Evolutionary conservation across 2,113 vertebrate species (phyloP).

Genomic region (Odontophorus gujanensis): DNA sequence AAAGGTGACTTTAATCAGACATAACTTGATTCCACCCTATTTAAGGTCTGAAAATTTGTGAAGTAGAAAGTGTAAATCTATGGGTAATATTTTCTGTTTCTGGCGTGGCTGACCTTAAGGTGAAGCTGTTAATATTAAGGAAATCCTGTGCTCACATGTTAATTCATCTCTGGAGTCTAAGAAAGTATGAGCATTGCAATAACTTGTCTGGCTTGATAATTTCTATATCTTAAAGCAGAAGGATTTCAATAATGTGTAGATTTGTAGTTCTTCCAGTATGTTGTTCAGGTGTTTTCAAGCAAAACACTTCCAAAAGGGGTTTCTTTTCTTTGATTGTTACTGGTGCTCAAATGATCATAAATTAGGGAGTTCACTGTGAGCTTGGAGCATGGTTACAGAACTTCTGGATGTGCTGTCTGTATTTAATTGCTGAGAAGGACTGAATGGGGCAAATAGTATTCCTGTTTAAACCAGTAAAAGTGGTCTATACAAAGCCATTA

Average conservation of each 20-base stretch:
- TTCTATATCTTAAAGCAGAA: not conserved
- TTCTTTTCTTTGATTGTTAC: not conserved
- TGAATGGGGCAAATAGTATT: not conserved
- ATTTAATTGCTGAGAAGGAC: not conserved
- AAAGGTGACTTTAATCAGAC: not conserved
- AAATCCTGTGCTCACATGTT: not conserved
- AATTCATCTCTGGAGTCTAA: not conserved
- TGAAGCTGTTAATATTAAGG: not conserved
- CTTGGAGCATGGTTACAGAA: not conserved
- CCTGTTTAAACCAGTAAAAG: conserved; percentile 1
- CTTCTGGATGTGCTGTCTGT: not conserved
- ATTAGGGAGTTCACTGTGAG: not conserved
- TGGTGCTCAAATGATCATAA: not conserved
- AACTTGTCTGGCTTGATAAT: not conserved
- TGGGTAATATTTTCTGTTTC: not conserved
- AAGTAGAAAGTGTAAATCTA: not conserved
- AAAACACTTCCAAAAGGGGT: not conserved
- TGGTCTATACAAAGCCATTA: not conserved
- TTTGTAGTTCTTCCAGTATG: not conserved
- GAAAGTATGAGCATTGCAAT: not conserved
- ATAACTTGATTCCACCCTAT: not conserved
- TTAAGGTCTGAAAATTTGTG: not conserved
- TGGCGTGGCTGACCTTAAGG: not conserved
- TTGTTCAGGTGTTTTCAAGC: not conserved
- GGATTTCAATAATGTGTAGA: not conserved